Conservation (phyloP, 2,113 vertebrate genomes). For the Lophochroa leadbeateri region DNA sequence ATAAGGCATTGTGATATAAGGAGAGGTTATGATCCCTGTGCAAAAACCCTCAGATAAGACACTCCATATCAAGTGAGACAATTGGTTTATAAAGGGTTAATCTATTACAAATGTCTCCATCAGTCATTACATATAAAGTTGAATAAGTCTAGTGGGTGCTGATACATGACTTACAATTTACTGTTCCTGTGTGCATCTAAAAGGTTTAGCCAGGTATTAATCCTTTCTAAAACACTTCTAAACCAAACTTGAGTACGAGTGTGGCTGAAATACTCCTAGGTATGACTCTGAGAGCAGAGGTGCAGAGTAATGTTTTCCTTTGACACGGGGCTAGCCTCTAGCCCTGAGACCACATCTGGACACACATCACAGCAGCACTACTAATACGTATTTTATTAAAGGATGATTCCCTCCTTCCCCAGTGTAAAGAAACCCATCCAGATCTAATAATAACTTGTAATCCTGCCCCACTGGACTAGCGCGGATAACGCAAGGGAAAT, state of each 20-base stretch:
- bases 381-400: neutral
- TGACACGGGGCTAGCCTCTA: neutral
- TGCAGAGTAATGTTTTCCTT: neutral
- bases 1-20: too few species aligned
- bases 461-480: neutral
- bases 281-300: neutral
- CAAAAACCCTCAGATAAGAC: too few species aligned
- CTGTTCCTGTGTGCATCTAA: neutral
- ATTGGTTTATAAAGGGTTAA: slow-evolving; percentile 17
- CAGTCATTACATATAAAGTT: neutral
- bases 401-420: neutral
- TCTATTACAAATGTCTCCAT: neutral
- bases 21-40: too few species aligned
- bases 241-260: fast-evolving
- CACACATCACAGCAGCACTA: neutral
- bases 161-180: neutral
- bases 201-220: neutral
- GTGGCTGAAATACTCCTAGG: neutral
- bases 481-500: neutral
- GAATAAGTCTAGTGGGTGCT: neutral
- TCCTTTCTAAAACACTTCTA: neutral
- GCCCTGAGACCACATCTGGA: neutral
- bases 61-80: too few species aligned
- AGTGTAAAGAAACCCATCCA: neutral
- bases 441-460: neutral